Conservation (phyloP, 2,113 vertebrate genomes). For the Rhadina sibilatrix region DNA sequence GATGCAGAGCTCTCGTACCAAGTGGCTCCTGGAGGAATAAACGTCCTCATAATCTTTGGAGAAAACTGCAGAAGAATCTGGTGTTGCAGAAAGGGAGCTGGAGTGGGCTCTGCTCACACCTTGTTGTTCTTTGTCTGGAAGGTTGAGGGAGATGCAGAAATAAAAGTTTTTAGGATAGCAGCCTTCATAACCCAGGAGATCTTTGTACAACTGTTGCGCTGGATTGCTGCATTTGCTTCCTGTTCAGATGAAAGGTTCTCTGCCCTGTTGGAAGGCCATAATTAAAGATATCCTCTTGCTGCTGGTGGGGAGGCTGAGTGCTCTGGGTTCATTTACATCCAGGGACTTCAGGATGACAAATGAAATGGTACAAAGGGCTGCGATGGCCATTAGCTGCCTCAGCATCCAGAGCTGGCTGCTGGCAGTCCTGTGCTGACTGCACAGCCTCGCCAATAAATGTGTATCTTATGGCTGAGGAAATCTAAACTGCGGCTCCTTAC, state of each 20-base stretch:
- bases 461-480: background rate
- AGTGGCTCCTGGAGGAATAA: background rate
- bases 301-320: background rate
- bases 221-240: background rate
- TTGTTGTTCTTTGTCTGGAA: background rate
- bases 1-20: background rate
- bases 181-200: background rate
- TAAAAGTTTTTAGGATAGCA: background rate
- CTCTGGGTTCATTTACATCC: background rate
- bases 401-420: background rate
- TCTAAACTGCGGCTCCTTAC: background rate
- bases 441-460: background rate
- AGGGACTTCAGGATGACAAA: background rate
- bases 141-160: background rate
- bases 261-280: background rate
- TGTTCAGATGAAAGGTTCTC: background rate
- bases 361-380: background rate
- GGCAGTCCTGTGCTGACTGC: background rate
- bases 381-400: background rate
- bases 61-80: background rate
- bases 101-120: background rate
- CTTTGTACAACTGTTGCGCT: conserved; percentile 19
- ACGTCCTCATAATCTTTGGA: background rate
- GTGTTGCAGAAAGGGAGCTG: background rate
- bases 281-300: background rate